Evolutionary conservation across 2,113 vertebrate genomes (phyloP).

Genomic region (Mastomys natalensis): DNA sequence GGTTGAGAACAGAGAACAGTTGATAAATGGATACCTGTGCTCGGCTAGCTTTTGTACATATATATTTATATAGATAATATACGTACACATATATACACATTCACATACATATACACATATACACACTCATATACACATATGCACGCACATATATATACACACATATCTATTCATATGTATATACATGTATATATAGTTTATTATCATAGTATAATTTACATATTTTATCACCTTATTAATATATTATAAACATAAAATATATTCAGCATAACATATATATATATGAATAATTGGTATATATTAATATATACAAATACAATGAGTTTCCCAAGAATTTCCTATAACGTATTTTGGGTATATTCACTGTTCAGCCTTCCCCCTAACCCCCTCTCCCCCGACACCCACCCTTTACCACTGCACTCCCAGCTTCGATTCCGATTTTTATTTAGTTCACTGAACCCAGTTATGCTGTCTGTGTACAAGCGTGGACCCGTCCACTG

Average conservation of each 20-base stretch:
- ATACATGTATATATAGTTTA: too few relatives aligned
- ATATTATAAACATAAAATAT: too few relatives aligned
- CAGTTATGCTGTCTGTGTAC: too few relatives aligned
- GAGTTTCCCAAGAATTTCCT: neutral
- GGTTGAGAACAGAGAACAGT: neutral
- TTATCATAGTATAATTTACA: too few relatives aligned
- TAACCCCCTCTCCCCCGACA: too few relatives aligned
- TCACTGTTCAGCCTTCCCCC: neutral
- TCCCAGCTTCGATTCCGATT: neutral
- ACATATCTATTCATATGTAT: neutral
- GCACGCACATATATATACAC: neutral
- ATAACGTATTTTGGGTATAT: neutral
- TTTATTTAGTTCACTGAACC: neutral
- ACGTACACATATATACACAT: neutral
- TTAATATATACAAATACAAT: too few relatives aligned
- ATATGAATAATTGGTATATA: too few relatives aligned
- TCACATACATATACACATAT: neutral
- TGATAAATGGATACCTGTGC: neutral
- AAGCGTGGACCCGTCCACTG: neutral
- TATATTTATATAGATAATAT: too few relatives aligned
- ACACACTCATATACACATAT: neutral
- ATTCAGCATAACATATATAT: too few relatives aligned
- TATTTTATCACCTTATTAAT: too few relatives aligned
- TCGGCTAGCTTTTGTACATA: neutral
- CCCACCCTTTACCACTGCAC: neutral